Evolutionary conservation across 2,797 vertebrate genomes (phyloP), one percentile per base, ranked within the genome.

Genomic region (Pteronotus mesoamericanus): DNA sequence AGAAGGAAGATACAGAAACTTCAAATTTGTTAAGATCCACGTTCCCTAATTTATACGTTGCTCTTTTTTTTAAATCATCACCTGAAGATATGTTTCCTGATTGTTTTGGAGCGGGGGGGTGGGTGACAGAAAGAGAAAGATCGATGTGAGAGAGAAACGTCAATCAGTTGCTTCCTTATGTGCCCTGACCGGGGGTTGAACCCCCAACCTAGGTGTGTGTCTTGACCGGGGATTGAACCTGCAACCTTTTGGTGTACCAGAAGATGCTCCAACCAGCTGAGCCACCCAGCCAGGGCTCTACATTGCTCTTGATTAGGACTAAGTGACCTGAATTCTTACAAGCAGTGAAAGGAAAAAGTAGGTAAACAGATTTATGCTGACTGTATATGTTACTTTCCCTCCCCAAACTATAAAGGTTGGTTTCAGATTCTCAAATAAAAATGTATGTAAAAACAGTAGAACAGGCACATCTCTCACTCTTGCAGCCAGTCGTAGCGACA

Each of bases 401-500:
- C 94, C 61, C 29, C 26, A 26, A 42, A 94, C 92, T 21, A 89
- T 79, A 97, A 97, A 97, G 95, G 79, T 29, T 89, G 74, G 85
- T 86, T 97, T 98, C 74, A 6, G 89, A 94, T 94, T 98, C 97
- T 95, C 97, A 97, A 75, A 97, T 95, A 94, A 98, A 98, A 98
- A 95, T 90, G 79, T 86, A 93, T 91, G 96, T 95, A 96, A 98
- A 96, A 97, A 97, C 94, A 94, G 98, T 97, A 95, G 96, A 96
- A 96, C 96, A 98, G 97, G 96, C 96, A 97, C 98, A 97, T 97
- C 92, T 97, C 98, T 98, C 96, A 94, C 89, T 97, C 97, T 92
- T 87, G 94, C 78, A 96, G 97, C 87, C 91, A 94, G 93, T 93
- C 96, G 87, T 69, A 96, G 96, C 88, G 94, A 97, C 91, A 82